phyloP scores from a whole-genome alignment of 2,888 invertebrate genomes.

The Autographa pulchrina region DNA sequence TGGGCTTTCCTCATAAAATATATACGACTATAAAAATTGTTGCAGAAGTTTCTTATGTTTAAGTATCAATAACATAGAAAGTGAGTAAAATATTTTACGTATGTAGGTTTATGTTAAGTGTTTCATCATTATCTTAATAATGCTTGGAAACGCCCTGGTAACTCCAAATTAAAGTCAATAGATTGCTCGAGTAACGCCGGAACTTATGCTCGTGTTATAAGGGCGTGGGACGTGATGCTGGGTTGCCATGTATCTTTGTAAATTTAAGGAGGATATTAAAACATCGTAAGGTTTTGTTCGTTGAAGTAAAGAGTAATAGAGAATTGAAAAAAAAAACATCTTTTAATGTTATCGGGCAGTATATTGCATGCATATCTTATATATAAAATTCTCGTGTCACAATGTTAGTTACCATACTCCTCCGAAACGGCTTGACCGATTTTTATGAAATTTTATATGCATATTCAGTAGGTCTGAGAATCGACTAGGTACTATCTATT shows the following conservation, averaged over 20 bases:
- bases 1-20: not conserved
- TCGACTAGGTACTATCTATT: no score
- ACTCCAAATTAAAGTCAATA: conserved; percentile 65
- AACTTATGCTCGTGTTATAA: conserved; percentile 46
- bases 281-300: not conserved
- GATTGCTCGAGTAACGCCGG: conserved; percentile 65
- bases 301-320: not conserved
- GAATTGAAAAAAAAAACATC: no score
- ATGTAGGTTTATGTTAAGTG: conserved; percentile 16
- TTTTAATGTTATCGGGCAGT: no score
- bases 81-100: conserved; percentile 1
- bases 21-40: not conserved
- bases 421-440: no score
- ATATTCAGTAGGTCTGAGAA: no score
- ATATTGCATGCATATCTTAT: no score
- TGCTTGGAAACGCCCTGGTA: conserved; percentile 37
- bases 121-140: conserved; percentile 52
- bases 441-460: no score
- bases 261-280: not conserved
- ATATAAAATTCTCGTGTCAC: no score
- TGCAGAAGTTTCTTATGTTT: not conserved
- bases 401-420: no score
- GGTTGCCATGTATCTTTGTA: conserved; percentile 15
- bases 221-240: conserved; percentile 11
- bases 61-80: not conserved